Conservation (phyloP, 2,888 invertebrate genomes). For the Sinelater perroti region DNA sequence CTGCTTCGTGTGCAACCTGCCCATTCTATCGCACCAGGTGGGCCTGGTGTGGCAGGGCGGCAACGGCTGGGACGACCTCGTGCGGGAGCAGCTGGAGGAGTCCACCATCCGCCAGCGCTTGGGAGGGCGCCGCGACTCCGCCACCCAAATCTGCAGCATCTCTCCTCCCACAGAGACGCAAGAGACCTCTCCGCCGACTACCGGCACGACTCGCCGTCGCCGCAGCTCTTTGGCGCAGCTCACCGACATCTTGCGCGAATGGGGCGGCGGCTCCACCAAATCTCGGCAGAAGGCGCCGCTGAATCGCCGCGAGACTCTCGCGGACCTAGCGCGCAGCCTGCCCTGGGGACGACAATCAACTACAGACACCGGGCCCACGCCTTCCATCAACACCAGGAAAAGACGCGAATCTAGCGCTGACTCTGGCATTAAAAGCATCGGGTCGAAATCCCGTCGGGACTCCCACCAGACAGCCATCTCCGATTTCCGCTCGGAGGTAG, state of each 20-base stretch:
- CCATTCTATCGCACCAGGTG: slow-evolving; percentile 93
- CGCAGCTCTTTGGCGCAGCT: slow-evolving; percentile 88
- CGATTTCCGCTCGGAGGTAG: slow-evolving; percentile 76
- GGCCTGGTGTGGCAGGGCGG: slow-evolving; percentile 93
- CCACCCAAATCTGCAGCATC: slow-evolving; percentile 87
- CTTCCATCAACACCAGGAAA: slow-evolving; percentile 66
- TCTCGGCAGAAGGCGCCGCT: slow-evolving; percentile 71
- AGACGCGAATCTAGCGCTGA: slow-evolving; percentile 90
- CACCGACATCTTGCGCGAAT: slow-evolving; percentile 87
- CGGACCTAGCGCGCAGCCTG: slow-evolving; percentile 84
- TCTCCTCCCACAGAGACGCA: slow-evolving; percentile 81
- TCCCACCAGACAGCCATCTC: slow-evolving; percentile 71
- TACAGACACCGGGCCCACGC: slow-evolving; percentile 61
- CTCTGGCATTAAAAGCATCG: slow-evolving; percentile 77
- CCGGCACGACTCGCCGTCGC: slow-evolving; percentile 74
- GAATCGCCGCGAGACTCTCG: slow-evolving; percentile 85
- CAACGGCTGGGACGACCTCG: slow-evolving; percentile 93
- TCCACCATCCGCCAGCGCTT: slow-evolving; percentile 84
- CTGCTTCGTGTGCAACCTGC: slow-evolving; percentile 96
- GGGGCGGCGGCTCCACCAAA: slow-evolving; percentile 76
- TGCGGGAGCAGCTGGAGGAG: slow-evolving; percentile 87
- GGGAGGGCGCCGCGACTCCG: slow-evolving; percentile 86
- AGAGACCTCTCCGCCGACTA: slow-evolving; percentile 72
- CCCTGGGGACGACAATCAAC: slow-evolving; percentile 80
- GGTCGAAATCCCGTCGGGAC: slow-evolving; percentile 77